Conservation (phyloP, 2,797 vertebrate genomes). For the Denticeps clupeoides region DNA sequence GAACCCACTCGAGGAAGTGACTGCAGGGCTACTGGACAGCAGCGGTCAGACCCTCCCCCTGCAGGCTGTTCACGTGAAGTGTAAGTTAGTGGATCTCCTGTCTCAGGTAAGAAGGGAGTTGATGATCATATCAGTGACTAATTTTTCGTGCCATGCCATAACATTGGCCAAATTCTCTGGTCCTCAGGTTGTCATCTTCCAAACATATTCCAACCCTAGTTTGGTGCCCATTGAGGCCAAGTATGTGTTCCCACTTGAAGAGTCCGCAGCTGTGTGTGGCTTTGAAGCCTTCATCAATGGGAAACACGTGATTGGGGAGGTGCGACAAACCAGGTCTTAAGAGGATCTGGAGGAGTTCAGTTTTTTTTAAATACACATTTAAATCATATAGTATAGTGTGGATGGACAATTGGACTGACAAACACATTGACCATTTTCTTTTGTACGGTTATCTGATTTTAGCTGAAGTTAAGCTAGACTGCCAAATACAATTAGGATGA, state of each 20-base stretch:
- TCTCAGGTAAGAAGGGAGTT: no score
- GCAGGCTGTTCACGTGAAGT: conserved; percentile 62
- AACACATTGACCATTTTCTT: no score
- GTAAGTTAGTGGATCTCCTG: conserved; percentile 69
- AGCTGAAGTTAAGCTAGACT: no score
- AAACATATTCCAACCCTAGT: conserved; percentile 70
- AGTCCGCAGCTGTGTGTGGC: conserved; percentile 75
- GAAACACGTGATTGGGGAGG: conserved; percentile 77
- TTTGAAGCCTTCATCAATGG: conserved; percentile 87
- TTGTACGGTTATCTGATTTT: no score
- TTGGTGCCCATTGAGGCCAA: conserved; percentile 71
- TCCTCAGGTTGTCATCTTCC: conserved; percentile 71
- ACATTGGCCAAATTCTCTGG: neutral
- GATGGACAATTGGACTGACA: no score
- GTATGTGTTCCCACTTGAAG: conserved; percentile 78
- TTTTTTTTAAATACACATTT: no score
- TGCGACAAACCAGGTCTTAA: conserved; percentile 38
- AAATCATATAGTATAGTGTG: no score
- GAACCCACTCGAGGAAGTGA: conserved; percentile 41
- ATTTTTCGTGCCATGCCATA: neutral
- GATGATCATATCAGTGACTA: no score
- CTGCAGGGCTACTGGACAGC: conserved; percentile 57
- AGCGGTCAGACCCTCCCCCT: conserved; percentile 67
- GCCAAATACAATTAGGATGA: no score
- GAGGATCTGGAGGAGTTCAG: no score